Evolutionary conservation across 2,888 invertebrate species (phyloP).

Genomic region (Amphiduros pacificus): DNA sequence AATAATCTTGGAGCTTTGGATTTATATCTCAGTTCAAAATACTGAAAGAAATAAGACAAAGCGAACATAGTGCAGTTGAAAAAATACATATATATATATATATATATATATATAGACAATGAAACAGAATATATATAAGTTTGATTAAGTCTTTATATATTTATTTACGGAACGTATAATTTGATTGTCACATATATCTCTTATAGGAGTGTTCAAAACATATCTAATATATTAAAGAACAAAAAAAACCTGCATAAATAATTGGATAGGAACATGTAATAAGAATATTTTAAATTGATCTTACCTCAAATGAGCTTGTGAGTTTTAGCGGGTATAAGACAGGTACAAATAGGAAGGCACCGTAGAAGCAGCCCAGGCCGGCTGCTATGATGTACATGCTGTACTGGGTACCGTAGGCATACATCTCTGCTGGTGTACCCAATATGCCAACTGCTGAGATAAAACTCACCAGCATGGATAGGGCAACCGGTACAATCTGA

Average conservation of each 20-base stretch:
- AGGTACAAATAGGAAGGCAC: slow-evolving; percentile 12
- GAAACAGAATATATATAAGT: too few relatives aligned
- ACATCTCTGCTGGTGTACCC: slow-evolving; percentile 14
- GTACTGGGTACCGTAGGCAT: slow-evolving; percentile 13
- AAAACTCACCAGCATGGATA: slow-evolving; percentile 13
- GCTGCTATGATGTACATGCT: slow-evolving; percentile 12
- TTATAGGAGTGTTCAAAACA: too few relatives aligned
- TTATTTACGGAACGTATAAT: too few relatives aligned
- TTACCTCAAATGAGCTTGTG: slow-evolving; percentile 17
- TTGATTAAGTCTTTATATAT: too few relatives aligned
- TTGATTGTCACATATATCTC: too few relatives aligned
- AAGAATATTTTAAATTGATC: too few relatives aligned
- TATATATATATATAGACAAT: too few relatives aligned
- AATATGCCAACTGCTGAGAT: slow-evolving; percentile 7
- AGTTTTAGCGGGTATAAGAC: slow-evolving; percentile 13
- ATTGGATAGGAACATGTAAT: too few relatives aligned
- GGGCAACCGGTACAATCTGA: slow-evolving; percentile 13
- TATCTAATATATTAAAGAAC: too few relatives aligned
- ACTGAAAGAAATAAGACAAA: slow-evolving; percentile 41
- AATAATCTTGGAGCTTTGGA: slow-evolving; percentile 36
- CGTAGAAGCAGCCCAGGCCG: slow-evolving; percentile 11
- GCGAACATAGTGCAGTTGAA: too few relatives aligned
- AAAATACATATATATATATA: too few relatives aligned
- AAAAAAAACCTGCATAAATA: too few relatives aligned
- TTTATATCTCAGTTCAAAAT: slow-evolving; percentile 39